Evolutionary conservation across 2,113 vertebrate species (phyloP), one percentile per base, ranked within the genome.

Genomic region (Ptilorrhoa leucosticta): DNA sequence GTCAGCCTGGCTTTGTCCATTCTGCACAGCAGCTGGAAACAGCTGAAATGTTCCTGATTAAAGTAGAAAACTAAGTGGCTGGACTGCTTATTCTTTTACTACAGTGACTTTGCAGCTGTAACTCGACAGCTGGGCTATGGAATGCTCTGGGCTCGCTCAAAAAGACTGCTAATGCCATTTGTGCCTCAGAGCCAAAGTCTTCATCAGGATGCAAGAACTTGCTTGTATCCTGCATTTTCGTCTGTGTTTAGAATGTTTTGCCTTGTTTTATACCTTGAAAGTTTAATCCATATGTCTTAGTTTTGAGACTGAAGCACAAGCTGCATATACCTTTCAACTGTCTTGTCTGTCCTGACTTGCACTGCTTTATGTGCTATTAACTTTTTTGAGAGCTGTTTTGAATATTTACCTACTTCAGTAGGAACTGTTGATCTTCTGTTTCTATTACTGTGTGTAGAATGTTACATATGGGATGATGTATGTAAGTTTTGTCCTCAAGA

Each of bases 281-380:
- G 24, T 81, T 81, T 37, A 83, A 53, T 58, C 19, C 9, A 3
- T 3, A 0, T 65, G 18, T 87, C 26, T 85, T 75, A 53, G 33
- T 92, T 94, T 87, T 83, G 70, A 83, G 30, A 56, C 39, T 31
- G n/a, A 91, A 93, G 23, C 50, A n/a, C 20, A 20, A 42, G 19
- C 24, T 42, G 30, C 22, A 3, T 39, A 13, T 44, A 15, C 31
- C 16, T 83, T 70, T 78, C 60, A 24, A 10, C 11, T 69, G 5
- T 83, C 13, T 69, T 58, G 16, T 22, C 47, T 76, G 40, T 73
- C 33, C 16, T 86, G 64, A 42, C 22, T 80, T 18, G 9, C 10
- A 13, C 27, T 77, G 33, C 21, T 83, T 64, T 60, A 50, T 20
- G 9, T 61, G 21, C 22, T 77, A 5, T 51, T 56, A 73, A 42